A percentile compares a stretch with the other conserved stretches of the same genome.
These are phyloP conservation scores for Drosophila kurseongensis DNA, from an alignment of 1,140 invertebrate species.

Conservation along the genomic window DNA sequence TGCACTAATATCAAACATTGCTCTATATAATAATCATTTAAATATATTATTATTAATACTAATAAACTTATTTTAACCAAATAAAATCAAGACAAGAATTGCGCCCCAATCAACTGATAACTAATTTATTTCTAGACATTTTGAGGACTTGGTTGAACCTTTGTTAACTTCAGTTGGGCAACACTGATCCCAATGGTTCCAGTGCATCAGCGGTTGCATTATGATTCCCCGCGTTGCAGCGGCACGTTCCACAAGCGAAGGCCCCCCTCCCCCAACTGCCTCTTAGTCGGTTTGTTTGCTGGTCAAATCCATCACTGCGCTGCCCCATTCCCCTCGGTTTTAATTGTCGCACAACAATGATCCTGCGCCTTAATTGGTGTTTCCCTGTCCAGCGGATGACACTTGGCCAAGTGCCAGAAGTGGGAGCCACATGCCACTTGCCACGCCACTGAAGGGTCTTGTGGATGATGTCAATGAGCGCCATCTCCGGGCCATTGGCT, in stretches of 20 bases:
- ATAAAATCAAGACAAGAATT: too few species aligned
- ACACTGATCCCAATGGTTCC: not conserved
- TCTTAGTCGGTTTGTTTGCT: constrained; percentile 27
- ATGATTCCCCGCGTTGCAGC: constrained; percentile 60
- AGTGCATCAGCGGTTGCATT: constrained; percentile 39
- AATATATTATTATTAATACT: too few species aligned
- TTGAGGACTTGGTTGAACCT: not conserved
- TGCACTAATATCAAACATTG: too few species aligned
- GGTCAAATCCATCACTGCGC: constrained; percentile 24
- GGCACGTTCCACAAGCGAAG: constrained; percentile 62
- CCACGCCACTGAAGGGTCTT: constrained; percentile 7
- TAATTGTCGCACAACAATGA: constrained; percentile 57
- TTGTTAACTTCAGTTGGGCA: not conserved
- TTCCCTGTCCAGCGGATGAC: constrained; percentile 28
- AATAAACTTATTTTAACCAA: too few species aligned
- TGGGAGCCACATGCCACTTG: constrained; percentile 33
- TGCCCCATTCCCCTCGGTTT: constrained; percentile 18
- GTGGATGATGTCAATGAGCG: constrained; percentile 31
- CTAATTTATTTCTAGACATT: too few species aligned
- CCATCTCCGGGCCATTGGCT: constrained; percentile 38
- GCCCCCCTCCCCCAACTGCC: not conserved
- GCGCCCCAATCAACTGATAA: too few species aligned
- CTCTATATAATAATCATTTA: too few species aligned
- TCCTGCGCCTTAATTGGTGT: constrained; percentile 38
- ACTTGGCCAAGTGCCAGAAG: constrained; percentile 32